A percentile compares a stretch with the other conserved stretches of the same genome.
phyloP scores from a whole-genome alignment of 2,888 invertebrate species.

The Cryptocheilus praepositus region DNA sequence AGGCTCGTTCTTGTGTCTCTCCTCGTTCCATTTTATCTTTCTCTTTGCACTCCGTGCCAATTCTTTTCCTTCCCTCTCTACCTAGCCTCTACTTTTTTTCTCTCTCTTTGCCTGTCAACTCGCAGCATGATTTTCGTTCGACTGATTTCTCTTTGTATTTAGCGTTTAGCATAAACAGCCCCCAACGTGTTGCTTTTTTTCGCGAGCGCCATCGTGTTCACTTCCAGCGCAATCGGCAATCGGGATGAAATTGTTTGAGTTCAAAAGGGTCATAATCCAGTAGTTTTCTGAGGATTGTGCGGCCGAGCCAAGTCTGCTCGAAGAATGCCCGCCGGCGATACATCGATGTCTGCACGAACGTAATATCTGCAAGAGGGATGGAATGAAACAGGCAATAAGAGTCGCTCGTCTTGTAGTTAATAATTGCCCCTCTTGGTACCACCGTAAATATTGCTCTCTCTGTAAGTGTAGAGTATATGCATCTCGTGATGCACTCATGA shows the following conservation, averaged over 20 bases:
- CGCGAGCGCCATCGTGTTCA: not conserved
- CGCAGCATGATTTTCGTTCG: not conserved
- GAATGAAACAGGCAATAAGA: not conserved
- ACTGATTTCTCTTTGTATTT: no score
- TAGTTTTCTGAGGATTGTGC: constrained; percentile 12
- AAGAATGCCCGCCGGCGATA: no score
- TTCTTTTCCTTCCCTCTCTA: not conserved
- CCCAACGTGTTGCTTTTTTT: no score
- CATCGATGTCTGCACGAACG: no score
- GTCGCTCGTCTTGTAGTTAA: constrained; percentile 1
- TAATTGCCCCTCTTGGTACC: not conserved
- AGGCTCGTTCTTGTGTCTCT: no score
- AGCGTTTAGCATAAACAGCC: no score
- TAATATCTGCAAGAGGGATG: no score
- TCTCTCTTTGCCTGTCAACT: not conserved
- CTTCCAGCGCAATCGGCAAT: constrained; percentile 29
- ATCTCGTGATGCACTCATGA: no score
- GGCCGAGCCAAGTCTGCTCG: not conserved
- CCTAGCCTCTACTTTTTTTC: not conserved
- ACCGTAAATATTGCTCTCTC: not conserved
- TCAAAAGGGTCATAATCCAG: constrained; percentile 27
- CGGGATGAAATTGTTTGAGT: constrained; percentile 37
- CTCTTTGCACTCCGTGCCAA: no score
- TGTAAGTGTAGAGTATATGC: no score
- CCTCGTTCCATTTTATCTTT: not conserved